Evolutionary conservation across 1,140 invertebrate genomes (phyloP).

Genomic region (Scaptodrosophila lebanonensis): DNA sequence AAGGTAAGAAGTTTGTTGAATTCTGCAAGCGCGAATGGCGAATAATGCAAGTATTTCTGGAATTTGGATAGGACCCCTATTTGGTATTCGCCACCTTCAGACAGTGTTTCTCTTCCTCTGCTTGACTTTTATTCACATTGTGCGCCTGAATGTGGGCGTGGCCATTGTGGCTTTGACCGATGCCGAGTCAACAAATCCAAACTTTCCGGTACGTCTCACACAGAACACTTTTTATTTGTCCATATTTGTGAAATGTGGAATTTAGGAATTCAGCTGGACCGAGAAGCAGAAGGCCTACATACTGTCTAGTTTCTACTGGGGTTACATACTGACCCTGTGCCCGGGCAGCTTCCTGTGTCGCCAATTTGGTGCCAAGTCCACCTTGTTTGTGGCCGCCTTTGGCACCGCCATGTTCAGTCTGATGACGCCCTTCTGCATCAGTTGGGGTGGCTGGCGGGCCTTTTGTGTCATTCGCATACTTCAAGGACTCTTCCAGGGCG

Average conservation of each 20-base stretch:
- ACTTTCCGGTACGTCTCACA: slow-evolving; percentile 40
- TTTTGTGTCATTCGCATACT: slow-evolving; percentile 80
- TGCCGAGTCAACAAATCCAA: slow-evolving; percentile 26
- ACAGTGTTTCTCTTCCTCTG: slow-evolving; percentile 80
- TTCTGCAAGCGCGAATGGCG: too few species aligned
- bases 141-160: slow-evolving; percentile 83
- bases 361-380: slow-evolving; percentile 80
- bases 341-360: slow-evolving; percentile 83
- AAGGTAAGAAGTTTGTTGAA: too few species aligned
- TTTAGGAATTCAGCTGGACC: too few species aligned
- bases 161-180: slow-evolving; percentile 84
- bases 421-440: slow-evolving; percentile 64
- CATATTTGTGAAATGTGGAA: slow-evolving; percentile 32
- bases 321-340: slow-evolving; percentile 78
- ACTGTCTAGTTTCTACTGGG: slow-evolving; percentile 82
- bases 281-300: slow-evolving; percentile 65
- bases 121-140: slow-evolving; percentile 80
- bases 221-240: neutral
- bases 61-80: slow-evolving; percentile 1
- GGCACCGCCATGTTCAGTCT: slow-evolving; percentile 76
- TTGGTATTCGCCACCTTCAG: slow-evolving; percentile 80
- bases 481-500: slow-evolving; percentile 87
- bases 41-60: too few species aligned
- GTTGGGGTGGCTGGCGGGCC: slow-evolving; percentile 79
- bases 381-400: slow-evolving; percentile 8